Evolutionary conservation across 2,113 vertebrate species (phyloP), one percentile per base, ranked within the genome.

Genomic region (Rallus limicola): DNA sequence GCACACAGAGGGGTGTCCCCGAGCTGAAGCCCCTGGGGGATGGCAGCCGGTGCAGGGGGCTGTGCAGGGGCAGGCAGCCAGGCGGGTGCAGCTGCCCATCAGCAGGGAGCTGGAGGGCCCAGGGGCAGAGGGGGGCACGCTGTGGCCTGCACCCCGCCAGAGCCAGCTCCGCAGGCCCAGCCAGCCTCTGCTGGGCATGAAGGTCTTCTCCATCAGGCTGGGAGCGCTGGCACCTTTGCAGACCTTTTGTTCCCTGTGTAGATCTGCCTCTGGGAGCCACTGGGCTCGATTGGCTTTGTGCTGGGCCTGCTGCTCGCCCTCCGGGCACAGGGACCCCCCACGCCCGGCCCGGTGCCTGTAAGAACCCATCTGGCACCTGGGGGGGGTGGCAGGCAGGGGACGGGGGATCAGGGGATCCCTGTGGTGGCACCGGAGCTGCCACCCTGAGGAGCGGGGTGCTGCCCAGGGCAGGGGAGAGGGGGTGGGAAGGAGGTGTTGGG

Each of bases 291-390:
- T n/a, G n/a, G n/a, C n/a, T n/a, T n/a, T n/a, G n/a, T n/a, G n/a
- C n/a, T n/a, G n/a, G n/a, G n/a, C n/a, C n/a, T n/a, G n/a, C n/a
- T n/a, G 74, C 87, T 77, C 4, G 0, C 1, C 20, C 78, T 75
- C 53, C 21, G 1, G 11, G 12, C 72, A 33, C 5, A 4, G 69
- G 46, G 69, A 87, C n/a, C n/a, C 50, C 56, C 60, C 0, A 1
- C 14, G 7, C 31, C 58, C 11, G 4, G 0, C 0, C 0, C 4
- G 0, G 0, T 25, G 14, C 59, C 59, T 55, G 67, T 23, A 46
- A 55, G n/a, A 83, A 28, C 17, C 28, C 28, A 15, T 15, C 9
- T 0, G 0, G 48, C 53, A 50, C 19, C 20, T 7, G n/a, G 29
- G 25, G 11, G 29, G 72, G 38, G 77, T 25, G 70, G 5, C 68